These are phyloP conservation scores for Uloborus plumipes DNA, from an alignment of 2,888 invertebrate species.

Conservation along the genomic window DNA sequence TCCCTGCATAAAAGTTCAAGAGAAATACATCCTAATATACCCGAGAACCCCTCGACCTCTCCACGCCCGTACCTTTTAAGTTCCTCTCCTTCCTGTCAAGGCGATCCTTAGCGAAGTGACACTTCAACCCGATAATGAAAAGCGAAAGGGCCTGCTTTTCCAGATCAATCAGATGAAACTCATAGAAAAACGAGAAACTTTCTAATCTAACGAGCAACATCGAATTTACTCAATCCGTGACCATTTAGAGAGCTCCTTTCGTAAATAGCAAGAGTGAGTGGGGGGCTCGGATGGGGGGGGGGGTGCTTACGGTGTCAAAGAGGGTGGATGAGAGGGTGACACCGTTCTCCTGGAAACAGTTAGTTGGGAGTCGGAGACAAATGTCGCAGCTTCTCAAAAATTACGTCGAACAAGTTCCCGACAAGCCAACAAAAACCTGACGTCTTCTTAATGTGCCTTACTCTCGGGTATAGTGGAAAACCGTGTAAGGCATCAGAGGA, in stretches of 20 bases:
- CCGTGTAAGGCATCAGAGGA: slow-evolving; percentile 59
- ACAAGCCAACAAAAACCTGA: slow-evolving; percentile 65
- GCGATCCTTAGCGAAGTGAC: slow-evolving; percentile 16
- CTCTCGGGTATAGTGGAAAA: slow-evolving; percentile 65
- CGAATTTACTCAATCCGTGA: slow-evolving; percentile 60
- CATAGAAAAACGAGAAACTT: slow-evolving; percentile 33
- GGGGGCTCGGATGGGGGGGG: slow-evolving; percentile 10
- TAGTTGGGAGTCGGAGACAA: slow-evolving; percentile 60
- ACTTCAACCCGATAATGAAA: slow-evolving; percentile 46
- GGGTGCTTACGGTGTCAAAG: neutral
- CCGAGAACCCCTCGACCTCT: too few species aligned
- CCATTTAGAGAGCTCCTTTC: slow-evolving; percentile 47
- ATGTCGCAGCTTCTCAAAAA: slow-evolving; percentile 66
- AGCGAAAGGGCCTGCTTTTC: slow-evolving; percentile 47
- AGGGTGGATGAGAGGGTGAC: slow-evolving; percentile 6
- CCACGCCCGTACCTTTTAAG: slow-evolving; percentile 5
- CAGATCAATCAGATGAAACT: slow-evolving; percentile 53
- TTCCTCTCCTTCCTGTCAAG: slow-evolving; percentile 15
- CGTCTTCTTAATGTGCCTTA: slow-evolving; percentile 60
- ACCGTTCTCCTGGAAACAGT: slow-evolving; percentile 45
- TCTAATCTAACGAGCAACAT: slow-evolving; percentile 48
- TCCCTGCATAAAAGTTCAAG: too few species aligned
- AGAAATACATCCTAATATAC: too few species aligned
- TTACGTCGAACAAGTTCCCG: slow-evolving; percentile 64
- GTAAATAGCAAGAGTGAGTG: slow-evolving; percentile 19